These are phyloP conservation scores for Calliopum simillimum DNA, from an alignment of 2,888 invertebrate genomes.

Conservation along the genomic window DNA sequence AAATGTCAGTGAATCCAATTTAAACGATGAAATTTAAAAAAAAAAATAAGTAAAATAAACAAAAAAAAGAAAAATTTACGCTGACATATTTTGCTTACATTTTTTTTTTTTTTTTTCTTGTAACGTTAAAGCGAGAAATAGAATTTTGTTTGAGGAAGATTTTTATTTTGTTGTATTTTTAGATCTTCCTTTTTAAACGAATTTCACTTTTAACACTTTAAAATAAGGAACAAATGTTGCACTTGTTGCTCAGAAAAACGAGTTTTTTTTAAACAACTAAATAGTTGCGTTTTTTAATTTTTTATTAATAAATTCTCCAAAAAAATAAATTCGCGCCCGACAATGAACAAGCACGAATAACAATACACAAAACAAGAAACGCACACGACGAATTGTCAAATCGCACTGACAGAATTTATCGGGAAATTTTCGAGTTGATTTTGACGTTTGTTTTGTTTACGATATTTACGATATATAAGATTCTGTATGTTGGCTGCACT, in stretches of 20 bases:
- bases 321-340: constrained; percentile 30
- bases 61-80: neutral
- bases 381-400: constrained; percentile 43
- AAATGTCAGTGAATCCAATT: constrained; percentile 4
- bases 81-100: neutral
- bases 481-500: no score
- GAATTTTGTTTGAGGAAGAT: neutral
- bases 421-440: constrained; percentile 21
- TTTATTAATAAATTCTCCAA: constrained; percentile 5
- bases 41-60: no score
- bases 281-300: neutral
- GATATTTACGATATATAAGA: no score
- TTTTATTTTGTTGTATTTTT: neutral
- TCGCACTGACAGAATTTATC: constrained; percentile 42
- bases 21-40: neutral
- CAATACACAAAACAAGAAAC: neutral
- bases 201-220: no score
- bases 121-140: neutral
- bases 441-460: no score
- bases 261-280: no score
- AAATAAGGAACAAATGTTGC: no score
- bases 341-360: neutral
- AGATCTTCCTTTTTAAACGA: neutral
- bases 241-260: no score
- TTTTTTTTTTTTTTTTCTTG: no score